Conservation (phyloP, 2,113 vertebrate species). For the Prinia subflava region DNA sequence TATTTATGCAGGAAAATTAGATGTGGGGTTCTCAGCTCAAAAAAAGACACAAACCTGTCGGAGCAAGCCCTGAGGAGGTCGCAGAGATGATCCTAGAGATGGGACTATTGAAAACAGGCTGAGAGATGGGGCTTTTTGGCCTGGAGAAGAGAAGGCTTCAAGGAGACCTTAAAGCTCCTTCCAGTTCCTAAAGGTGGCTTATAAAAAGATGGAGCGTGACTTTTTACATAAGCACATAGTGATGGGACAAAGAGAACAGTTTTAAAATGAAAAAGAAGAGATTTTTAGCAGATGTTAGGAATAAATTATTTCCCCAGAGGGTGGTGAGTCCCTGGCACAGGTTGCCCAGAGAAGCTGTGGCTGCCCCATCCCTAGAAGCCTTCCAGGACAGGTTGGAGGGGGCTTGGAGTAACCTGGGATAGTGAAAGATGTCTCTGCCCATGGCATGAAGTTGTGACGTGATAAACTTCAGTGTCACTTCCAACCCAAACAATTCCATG, state of each 20-base stretch:
- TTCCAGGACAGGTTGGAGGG: background rate
- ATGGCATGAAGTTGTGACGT: fast-evolving
- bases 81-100: background rate
- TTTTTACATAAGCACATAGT: background rate
- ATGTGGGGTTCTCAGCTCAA: background rate
- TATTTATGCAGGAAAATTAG: background rate
- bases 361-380: background rate
- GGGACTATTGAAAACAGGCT: background rate
- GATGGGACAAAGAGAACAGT: background rate
- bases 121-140: background rate
- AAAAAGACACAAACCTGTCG: fast-evolving
- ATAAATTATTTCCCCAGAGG: fast-evolving
- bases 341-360: too few species aligned
- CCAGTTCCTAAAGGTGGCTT: background rate
- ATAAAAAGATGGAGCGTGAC: background rate
- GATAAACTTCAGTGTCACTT: background rate
- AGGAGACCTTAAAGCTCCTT: background rate
- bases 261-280: background rate
- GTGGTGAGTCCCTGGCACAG: background rate
- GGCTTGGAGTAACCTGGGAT: fast-evolving
- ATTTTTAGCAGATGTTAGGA: background rate
- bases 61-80: fast-evolving
- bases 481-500: background rate
- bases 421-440: background rate
- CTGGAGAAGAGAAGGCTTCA: background rate